These are phyloP conservation scores for Sipunculus nudus DNA, from an alignment of 2,888 invertebrate species.

Conservation along the genomic window DNA sequence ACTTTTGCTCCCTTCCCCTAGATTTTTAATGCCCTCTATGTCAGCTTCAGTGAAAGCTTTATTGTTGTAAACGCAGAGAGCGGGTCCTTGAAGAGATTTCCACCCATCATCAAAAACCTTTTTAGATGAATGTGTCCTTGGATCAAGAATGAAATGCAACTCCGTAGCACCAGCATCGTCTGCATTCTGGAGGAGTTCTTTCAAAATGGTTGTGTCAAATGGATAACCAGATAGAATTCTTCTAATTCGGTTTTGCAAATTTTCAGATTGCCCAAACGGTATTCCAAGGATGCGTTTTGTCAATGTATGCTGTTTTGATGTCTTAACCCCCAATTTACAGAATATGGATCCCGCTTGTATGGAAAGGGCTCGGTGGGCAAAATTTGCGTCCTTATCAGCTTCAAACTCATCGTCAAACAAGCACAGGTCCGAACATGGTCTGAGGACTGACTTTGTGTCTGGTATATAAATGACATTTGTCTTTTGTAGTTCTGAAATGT, in stretches of 20 bases:
- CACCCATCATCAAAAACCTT: constrained; percentile 43
- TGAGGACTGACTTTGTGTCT: constrained; percentile 40
- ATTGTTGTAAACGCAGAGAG: constrained; percentile 59
- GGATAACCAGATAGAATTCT: constrained; percentile 51
- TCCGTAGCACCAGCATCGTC: constrained; percentile 49
- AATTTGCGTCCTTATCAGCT: constrained; percentile 24
- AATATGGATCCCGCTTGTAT: constrained; percentile 37
- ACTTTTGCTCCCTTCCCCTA: constrained; percentile 58
- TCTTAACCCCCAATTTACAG: constrained; percentile 39
- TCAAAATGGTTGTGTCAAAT: constrained; percentile 51
- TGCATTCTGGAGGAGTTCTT: constrained; percentile 53
- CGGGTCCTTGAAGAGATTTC: constrained; percentile 55
- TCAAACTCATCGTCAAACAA: constrained; percentile 47
- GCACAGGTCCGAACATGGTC: constrained; percentile 42
- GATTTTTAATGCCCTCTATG: constrained; percentile 55
- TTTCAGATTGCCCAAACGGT: constrained; percentile 56
- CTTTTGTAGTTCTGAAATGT: constrained; percentile 12
- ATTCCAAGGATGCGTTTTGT: constrained; percentile 30
- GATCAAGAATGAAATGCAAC: constrained; percentile 54
- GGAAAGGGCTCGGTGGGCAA: constrained; percentile 39
- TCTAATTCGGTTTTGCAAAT: constrained; percentile 48
- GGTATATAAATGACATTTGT: constrained; percentile 42
- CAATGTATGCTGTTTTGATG: constrained; percentile 32
- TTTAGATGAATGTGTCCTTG: constrained; percentile 36
- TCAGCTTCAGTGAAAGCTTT: constrained; percentile 52